Percentiles rank a stretch among this genome's conserved stretches.
These are phyloP conservation scores for Cephalopterus ornatus DNA, from an alignment of 2,113 vertebrate genomes.

Conservation along the genomic window DNA sequence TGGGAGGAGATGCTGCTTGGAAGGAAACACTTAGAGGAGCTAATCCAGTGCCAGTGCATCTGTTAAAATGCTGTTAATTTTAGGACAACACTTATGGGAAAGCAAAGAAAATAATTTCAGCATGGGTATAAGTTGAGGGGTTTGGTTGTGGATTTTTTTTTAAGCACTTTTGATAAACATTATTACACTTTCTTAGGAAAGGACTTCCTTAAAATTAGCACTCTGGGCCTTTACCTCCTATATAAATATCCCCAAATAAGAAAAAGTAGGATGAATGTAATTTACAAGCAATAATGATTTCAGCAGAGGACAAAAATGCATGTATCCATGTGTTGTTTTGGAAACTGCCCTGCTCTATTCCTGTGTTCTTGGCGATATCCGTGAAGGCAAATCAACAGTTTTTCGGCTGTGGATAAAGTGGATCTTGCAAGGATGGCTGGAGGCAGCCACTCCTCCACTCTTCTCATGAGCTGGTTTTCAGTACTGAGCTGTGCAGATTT, in stretches of 20 bases:
- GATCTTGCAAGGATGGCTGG: not conserved
- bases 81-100: not conserved
- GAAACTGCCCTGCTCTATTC: not conserved
- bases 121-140: not conserved
- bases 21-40: not conserved
- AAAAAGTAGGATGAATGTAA: not conserved
- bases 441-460: not conserved
- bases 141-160: not conserved
- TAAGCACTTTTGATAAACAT: not conserved
- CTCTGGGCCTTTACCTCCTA: not conserved
- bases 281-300: not conserved
- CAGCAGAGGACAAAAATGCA: not conserved
- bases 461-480: not conserved
- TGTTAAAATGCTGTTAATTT: slow-evolving; percentile 16
- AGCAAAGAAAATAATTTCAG: not conserved
- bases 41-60: not conserved
- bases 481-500: not conserved
- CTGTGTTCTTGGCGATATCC: not conserved
- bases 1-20: not conserved
- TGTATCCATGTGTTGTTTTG: not conserved
- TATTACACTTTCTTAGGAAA: not conserved
- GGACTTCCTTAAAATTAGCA: not conserved
- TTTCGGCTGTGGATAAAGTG: not conserved
- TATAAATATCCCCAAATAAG: not conserved
- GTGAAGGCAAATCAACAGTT: not conserved